phyloP scores from a whole-genome alignment of 2,113 vertebrate genomes.

The Ceyx cyanopectus region DNA sequence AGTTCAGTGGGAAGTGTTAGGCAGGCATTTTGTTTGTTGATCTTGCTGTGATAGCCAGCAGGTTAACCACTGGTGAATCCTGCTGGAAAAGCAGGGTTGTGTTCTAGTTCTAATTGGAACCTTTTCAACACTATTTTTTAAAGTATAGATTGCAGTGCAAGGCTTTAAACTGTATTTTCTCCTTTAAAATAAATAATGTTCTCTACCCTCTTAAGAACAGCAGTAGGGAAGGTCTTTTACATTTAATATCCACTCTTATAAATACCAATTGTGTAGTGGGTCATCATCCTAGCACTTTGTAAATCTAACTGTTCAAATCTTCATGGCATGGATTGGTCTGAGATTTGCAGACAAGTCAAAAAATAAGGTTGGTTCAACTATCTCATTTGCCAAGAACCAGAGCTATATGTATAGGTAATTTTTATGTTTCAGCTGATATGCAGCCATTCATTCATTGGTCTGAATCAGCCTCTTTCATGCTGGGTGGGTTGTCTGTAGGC shows the following conservation, averaged over 20 bases:
- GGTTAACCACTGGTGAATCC: background rate
- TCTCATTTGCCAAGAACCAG: background rate
- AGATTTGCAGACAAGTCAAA: background rate
- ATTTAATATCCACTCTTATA: background rate
- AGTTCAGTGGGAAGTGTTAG: background rate
- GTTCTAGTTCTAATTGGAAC: background rate
- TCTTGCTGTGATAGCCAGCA: background rate
- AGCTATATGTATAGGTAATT: accelerated
- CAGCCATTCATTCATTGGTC: background rate
- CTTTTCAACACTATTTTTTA: background rate
- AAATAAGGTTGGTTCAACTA: background rate
- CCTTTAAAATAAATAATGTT: background rate
- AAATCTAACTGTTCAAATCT: background rate
- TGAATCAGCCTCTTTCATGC: background rate
- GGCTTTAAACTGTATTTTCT: background rate
- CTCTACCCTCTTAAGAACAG: background rate
- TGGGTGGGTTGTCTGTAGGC: background rate
- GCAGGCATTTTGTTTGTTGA: background rate
- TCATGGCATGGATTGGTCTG: background rate
- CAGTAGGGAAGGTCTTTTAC: background rate
- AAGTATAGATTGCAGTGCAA: background rate
- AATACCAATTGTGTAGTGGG: background rate
- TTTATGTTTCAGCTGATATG: background rate
- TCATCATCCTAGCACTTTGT: background rate
- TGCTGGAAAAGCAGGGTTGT: background rate